phyloP scores from a whole-genome alignment of 1,140 invertebrate species.

The Potamilus streckersoni region DNA sequence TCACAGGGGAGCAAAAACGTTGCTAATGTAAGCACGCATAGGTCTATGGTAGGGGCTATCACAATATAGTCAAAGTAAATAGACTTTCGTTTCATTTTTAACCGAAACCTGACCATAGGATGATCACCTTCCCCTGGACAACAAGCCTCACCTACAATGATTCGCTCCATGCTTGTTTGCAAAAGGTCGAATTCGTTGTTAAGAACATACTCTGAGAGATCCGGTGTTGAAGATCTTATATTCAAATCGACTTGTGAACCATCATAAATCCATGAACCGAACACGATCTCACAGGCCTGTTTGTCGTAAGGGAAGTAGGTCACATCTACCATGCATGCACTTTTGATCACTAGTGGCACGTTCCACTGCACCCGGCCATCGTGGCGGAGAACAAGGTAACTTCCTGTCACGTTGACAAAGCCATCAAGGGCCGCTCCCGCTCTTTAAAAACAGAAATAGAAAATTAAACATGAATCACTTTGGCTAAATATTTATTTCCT shows the following conservation, averaged over 20 bases:
- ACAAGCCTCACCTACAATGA: slow-evolving; percentile 30
- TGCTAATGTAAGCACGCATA: slow-evolving; percentile 63
- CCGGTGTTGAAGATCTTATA: slow-evolving; percentile 34
- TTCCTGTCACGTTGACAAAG: slow-evolving; percentile 59
- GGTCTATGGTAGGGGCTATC: slow-evolving; percentile 64
- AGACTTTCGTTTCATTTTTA: slow-evolving; percentile 57
- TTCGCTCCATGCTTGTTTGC: slow-evolving; percentile 21
- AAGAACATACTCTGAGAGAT: slow-evolving; percentile 52
- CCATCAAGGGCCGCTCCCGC: slow-evolving; percentile 56
- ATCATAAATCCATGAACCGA: slow-evolving; percentile 99
- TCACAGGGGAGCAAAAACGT: slow-evolving; percentile 64
- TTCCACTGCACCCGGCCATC: slow-evolving; percentile 56
- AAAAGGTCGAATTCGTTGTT: slow-evolving; percentile 60
- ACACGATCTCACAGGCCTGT: slow-evolving; percentile 97
- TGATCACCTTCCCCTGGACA: slow-evolving; percentile 54
- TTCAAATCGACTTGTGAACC: slow-evolving; percentile 82
- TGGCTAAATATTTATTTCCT: too few relatives aligned
- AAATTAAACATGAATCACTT: too few relatives aligned
- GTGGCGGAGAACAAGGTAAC: slow-evolving; percentile 49
- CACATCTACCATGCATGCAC: slow-evolving; percentile 60
- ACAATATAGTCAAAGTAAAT: slow-evolving; percentile 66
- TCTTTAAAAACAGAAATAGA: slow-evolving; percentile 30
- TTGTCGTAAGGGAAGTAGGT: slow-evolving; percentile 89
- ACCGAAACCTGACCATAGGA: slow-evolving; percentile 51
- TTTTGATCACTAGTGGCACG: slow-evolving; percentile 61